Percentiles rank a stretch among this genome's conserved stretches.
phyloP scores from a whole-genome alignment of 1,140 invertebrate species.

The Drosophila pseudoobscura region DNA sequence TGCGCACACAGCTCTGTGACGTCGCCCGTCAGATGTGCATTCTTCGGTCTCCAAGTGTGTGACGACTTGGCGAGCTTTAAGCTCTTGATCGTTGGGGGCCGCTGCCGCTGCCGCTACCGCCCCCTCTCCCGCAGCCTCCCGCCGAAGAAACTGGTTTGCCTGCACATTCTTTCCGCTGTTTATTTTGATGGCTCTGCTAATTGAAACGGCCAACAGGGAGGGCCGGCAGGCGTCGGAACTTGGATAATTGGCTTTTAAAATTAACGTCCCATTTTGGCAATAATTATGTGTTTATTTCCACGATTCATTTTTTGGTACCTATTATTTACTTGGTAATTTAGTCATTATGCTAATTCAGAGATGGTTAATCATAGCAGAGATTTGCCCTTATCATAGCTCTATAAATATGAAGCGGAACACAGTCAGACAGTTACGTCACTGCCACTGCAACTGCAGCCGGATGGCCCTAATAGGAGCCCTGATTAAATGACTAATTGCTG shows the following conservation, averaged over 20 bases:
- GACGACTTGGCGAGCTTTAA: conserved; percentile 42
- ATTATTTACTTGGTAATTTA: conserved; percentile 57
- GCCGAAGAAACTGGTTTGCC: conserved; percentile 44
- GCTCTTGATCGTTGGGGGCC: conserved; percentile 7
- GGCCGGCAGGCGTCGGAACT: conserved; percentile 9
- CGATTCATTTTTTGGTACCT: conserved; percentile 1
- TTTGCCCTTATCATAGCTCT: background rate
- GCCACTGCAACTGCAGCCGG: too few species aligned
- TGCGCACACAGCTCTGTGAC: conserved; percentile 24
- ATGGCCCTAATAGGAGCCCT: too few species aligned
- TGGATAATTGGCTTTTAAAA: conserved; percentile 52
- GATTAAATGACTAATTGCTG: conserved; percentile 14
- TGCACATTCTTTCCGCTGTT: conserved; percentile 28
- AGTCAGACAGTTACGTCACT: background rate
- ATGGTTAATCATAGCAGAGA: background rate
- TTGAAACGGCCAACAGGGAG: conserved; percentile 28
- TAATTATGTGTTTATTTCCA: conserved; percentile 17
- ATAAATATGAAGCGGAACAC: too few species aligned
- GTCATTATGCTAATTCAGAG: conserved; percentile 42
- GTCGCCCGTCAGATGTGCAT: conserved; percentile 31
- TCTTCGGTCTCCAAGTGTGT: conserved; percentile 18
- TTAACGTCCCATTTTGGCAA: conserved; percentile 17
- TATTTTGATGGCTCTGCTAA: conserved; percentile 56
- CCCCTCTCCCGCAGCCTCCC: too few species aligned
- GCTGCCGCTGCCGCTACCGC: too few species aligned